A percentile compares a stretch with the other conserved stretches of the same genome.
Evolutionary conservation across 2,888 invertebrate genomes (phyloP).

Genomic region (Dasypogon diadema): DNA sequence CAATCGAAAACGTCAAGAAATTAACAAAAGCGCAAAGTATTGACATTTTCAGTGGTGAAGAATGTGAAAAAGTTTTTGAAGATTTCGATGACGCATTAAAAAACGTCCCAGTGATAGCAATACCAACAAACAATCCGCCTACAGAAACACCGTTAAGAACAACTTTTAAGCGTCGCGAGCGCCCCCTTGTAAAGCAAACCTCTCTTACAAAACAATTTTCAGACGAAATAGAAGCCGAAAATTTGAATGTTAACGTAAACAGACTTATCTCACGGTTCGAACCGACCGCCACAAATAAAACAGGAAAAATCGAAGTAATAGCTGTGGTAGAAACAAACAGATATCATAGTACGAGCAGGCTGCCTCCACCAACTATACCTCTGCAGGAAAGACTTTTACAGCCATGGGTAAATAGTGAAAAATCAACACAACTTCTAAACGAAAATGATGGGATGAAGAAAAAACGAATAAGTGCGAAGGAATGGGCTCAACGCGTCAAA

Average conservation of each 20-base stretch:
- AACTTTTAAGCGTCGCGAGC: conserved; percentile 55
- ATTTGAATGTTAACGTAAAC: conserved; percentile 63
- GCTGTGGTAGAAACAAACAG: conserved; percentile 19
- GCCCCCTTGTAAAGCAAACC: conserved; percentile 66
- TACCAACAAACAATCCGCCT: not conserved
- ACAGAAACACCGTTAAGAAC: not conserved
- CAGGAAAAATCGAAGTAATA: conserved; percentile 5
- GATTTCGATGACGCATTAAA: conserved; percentile 66
- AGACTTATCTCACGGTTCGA: conserved; percentile 66
- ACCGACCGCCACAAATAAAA: conserved; percentile 50
- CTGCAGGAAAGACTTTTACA: not conserved
- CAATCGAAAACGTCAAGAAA: not conserved
- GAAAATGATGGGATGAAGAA: not conserved
- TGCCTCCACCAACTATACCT: not conserved
- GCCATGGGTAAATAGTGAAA: not conserved
- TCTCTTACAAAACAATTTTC: conserved; percentile 64
- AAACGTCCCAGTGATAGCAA: conserved; percentile 62
- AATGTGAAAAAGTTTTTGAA: conserved; percentile 61
- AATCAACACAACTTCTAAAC: not conserved
- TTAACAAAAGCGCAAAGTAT: conserved; percentile 60
- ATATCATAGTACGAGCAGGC: not conserved
- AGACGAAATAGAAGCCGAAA: conserved; percentile 64
- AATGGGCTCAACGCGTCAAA: not conserved
- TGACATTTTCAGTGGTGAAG: conserved; percentile 64
- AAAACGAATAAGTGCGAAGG: conserved; percentile 8